Base-by-base conservation (phyloP, 2,888 invertebrate species). In the Erebia aethiops region DNA sequence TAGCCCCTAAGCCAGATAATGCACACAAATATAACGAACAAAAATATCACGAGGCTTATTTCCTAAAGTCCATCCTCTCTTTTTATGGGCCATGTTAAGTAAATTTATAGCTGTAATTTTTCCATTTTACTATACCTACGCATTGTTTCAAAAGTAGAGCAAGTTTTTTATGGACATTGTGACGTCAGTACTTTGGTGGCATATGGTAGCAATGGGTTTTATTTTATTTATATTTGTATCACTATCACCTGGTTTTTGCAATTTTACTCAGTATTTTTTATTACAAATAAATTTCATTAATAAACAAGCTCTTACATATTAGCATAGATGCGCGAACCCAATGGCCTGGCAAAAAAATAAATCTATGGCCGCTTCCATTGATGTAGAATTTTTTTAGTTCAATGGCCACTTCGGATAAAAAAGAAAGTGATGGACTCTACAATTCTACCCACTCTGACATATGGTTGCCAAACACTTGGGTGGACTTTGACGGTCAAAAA, bases 21-120 rank as follows among this genome's bases (percentile, higher is more conserved):
- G 46, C 18, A 56, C 26, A 64, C 49, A 57, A n/a, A 56, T 21
- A 60, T 56, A 60, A 56, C 52, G 49, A 62, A 41, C 58, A 69
- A 57, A 77, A 77, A 78, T 77, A 76, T 76, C 62, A 75, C 76
- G 35, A 69, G 77, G 75, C 77, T 77, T 78, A 78, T 79, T 80
- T 77, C 76, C 75, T 72, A 74, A 77, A 83, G 81, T 81, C 80
- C 83, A 80, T 77, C 75, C 76, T 76, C 77, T 76, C 75, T 80
- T 79, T 83, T 84, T 85, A 87, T 86, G 81, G 79, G 77, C 73
- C 79, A 81, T 81, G 80, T 78, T 82, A 80, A 82, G 78, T 78
- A 74, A 84, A 86, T 87, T 84, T 85, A 87, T 86, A 74, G 79
- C 78, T 76, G 80, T 84, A 81, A 84, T 85, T 82, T 84, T 82